A percentile compares a stretch with the other conserved stretches of the same genome.
phyloP scores from a whole-genome alignment of 2,888 invertebrate species.

The Sicus ferrugineus region DNA sequence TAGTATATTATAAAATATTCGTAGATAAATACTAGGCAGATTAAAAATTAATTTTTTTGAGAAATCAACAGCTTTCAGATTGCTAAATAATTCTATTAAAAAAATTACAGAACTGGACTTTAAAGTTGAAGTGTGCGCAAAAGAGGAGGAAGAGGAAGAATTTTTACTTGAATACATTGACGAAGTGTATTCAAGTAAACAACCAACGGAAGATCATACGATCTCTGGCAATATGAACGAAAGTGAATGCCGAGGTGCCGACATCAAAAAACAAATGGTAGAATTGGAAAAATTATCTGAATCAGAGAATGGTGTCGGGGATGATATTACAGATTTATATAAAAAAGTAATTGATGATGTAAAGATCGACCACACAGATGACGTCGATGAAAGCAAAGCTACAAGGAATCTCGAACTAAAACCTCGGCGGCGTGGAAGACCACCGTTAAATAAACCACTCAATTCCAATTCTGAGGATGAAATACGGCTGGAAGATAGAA shows the following conservation, averaged over 20 bases:
- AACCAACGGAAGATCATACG: not conserved
- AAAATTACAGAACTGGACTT: too few relatives aligned
- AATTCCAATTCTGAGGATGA: not conserved
- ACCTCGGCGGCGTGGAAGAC: conserved; percentile 24
- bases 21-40: too few relatives aligned
- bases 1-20: too few relatives aligned
- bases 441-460: not conserved
- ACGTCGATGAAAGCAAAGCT: not conserved
- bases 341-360: conserved; percentile 31
- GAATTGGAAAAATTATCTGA: conserved; percentile 13
- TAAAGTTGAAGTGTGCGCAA: conserved; percentile 7
- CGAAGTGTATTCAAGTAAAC: too few relatives aligned
- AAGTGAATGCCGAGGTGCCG: not conserved
- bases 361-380: conserved; percentile 14
- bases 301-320: conserved; percentile 25
- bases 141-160: conserved; percentile 4
- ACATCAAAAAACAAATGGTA: conserved; percentile 14
- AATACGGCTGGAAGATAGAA: conserved; percentile 8
- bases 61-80: too few relatives aligned
- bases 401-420: not conserved
- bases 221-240: not conserved
- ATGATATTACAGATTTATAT: conserved; percentile 27
- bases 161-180: not conserved
- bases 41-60: too few relatives aligned
- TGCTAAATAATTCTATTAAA: too few relatives aligned